Evolutionary conservation across 2,797 vertebrate genomes (phyloP).

Genomic region (Malacoraja senta): DNA sequence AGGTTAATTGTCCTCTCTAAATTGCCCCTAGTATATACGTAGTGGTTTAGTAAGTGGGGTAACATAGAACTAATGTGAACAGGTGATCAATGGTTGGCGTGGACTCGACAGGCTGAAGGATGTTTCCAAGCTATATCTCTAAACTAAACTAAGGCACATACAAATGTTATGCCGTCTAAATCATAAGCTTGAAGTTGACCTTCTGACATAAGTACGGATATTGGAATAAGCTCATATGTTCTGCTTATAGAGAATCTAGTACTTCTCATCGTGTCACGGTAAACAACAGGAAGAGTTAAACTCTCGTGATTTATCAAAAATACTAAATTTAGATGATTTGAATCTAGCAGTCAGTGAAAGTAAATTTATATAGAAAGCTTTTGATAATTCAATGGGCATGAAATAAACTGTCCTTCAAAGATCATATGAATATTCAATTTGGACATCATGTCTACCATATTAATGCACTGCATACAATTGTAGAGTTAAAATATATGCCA

Average conservation of each 20-base stretch:
- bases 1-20: too few species aligned
- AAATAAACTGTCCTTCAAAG: background rate
- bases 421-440: background rate
- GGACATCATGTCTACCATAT: background rate
- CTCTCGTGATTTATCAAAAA: background rate
- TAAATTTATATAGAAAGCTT: background rate
- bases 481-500: background rate
- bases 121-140: too few species aligned
- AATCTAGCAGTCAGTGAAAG: background rate
- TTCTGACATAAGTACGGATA: background rate
- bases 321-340: background rate
- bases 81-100: too few species aligned
- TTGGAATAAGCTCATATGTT: background rate
- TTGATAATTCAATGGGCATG: background rate
- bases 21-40: too few species aligned
- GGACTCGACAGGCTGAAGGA: too few species aligned
- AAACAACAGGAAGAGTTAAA: background rate
- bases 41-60: too few species aligned
- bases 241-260: background rate
- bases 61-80: too few species aligned
- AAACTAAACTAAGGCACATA: too few species aligned
- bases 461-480: background rate
- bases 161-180: background rate
- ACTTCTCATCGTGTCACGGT: too few species aligned
- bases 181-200: background rate